Conservation (phyloP, 2,113 vertebrate genomes). For the Microcebus murinus region DNA sequence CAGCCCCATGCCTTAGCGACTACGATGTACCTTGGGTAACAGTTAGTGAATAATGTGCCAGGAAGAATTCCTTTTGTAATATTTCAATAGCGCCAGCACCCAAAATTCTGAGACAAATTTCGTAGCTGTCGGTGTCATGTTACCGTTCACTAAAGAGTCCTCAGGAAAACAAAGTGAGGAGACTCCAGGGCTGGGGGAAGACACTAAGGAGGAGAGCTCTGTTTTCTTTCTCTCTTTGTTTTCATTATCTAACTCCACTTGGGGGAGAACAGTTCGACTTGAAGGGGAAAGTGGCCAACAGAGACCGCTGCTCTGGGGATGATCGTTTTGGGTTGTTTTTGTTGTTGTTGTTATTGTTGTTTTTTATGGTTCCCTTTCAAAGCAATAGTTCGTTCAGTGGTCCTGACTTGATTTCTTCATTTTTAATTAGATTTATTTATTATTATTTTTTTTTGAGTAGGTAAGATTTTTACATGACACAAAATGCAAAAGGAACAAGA, state of each 20-base stretch:
- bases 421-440: not conserved
- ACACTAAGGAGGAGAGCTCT: not conserved
- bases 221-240: not conserved
- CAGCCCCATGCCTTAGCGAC: not conserved
- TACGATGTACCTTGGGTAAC: fast-evolving
- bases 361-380: not conserved
- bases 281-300: not conserved
- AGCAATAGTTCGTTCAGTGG: not conserved
- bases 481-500: not conserved
- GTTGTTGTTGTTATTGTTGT: too few relatives aligned
- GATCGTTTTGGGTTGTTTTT: too few relatives aligned
- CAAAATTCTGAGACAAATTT: not conserved
- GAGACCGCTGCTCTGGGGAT: not conserved
- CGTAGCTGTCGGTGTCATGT: not conserved
- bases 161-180: not conserved
- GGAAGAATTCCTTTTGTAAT: too few relatives aligned
- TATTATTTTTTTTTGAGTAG: not conserved
- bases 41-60: not conserved
- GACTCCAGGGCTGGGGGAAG: not conserved
- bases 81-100: not conserved
- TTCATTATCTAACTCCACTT: not conserved
- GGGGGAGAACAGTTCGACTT: not conserved
- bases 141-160: not conserved
- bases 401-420: not conserved
- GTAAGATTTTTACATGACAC: not conserved